Evolutionary conservation across 2,888 invertebrate species (phyloP), one percentile per base, ranked within the genome.

Genomic region (Sphaeridia pumilis): DNA sequence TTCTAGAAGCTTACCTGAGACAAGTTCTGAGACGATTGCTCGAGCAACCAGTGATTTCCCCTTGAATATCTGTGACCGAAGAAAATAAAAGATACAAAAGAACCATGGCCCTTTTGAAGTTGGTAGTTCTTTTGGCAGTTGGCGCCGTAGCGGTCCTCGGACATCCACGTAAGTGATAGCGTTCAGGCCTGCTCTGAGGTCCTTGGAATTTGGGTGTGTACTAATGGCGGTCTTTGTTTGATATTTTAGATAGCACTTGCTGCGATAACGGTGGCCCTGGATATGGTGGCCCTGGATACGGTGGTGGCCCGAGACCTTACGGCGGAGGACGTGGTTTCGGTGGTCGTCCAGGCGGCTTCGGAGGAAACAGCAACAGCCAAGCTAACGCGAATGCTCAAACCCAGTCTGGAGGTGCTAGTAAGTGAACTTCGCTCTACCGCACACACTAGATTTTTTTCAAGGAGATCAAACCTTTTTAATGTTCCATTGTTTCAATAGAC

Each of bases 321-420:
- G 27, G 7, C 21, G 26, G 36, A 35, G 53, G 51, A 24, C 45
- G 42, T 38, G 44, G 55, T 2, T 44, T 36, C 17, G 24, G 50
- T 31, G 22, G 44, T 27, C 26, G 52, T 46, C 27, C 49, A 49
- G 43, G 50, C 49, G 35, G 46, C 49, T 7, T 50, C 51, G 14
- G 28, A 43, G 35, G 58, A 54, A 28, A 49, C 55, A 42, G 56
- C 58, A 46, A 42, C 49, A 47, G 58, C 58, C 12, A 34, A 44
- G 25, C 31, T 45, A 4, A 24, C 12, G 12, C 28, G 20, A 3
- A 20, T 4, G 17, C 12, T 14, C n/a, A 44, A 44, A 44, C 44
- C 43, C 44, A 49, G 22, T 20, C 24, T 25, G 24, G 10, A 24
- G 25, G 14, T 31, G 14, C 7, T 10, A 31, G 10, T 10, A 31